These are phyloP conservation scores for Hepsetus odoe DNA, from an alignment of 2,113 vertebrate species.

Conservation along the genomic window DNA sequence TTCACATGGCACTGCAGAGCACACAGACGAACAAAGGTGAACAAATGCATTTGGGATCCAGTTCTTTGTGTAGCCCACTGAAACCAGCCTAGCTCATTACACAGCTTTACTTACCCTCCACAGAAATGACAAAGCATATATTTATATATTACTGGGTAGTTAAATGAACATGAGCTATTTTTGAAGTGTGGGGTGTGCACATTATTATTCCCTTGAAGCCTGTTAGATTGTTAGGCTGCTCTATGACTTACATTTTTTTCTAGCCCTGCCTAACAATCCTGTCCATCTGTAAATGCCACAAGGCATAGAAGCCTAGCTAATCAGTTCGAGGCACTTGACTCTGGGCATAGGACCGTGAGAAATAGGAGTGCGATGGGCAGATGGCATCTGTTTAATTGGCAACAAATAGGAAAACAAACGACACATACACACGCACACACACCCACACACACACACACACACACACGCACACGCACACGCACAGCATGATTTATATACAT, in stretches of 20 bases:
- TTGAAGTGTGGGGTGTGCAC: neutral
- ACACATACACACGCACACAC: constrained; percentile 25
- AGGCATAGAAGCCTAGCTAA: constrained; percentile 37
- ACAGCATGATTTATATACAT: too few relatives aligned
- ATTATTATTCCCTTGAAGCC: neutral
- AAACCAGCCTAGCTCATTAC: constrained; percentile 1
- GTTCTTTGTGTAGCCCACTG: neutral
- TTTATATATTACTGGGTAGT: neutral
- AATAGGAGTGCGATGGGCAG: constrained; percentile 40
- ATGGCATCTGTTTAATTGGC: constrained; percentile 56
- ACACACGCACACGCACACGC: too few relatives aligned
- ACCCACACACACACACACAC: too few relatives aligned
- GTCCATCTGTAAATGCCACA: constrained; percentile 33
- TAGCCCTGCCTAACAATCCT: neutral
- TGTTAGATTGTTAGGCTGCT: too few relatives aligned
- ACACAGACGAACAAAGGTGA: constrained; percentile 8
- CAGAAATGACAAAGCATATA: too few relatives aligned
- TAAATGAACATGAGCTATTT: neutral
- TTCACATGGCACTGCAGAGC: constrained; percentile 36
- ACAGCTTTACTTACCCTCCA: neutral
- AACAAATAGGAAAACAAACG: constrained; percentile 28
- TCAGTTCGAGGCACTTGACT: constrained; percentile 54
- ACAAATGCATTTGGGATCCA: neutral
- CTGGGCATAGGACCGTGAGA: constrained; percentile 41
- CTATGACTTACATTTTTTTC: neutral